Evolutionary conservation across 2,797 vertebrate species (phyloP).

Genomic region (Hippopotamyrus pictus): DNA sequence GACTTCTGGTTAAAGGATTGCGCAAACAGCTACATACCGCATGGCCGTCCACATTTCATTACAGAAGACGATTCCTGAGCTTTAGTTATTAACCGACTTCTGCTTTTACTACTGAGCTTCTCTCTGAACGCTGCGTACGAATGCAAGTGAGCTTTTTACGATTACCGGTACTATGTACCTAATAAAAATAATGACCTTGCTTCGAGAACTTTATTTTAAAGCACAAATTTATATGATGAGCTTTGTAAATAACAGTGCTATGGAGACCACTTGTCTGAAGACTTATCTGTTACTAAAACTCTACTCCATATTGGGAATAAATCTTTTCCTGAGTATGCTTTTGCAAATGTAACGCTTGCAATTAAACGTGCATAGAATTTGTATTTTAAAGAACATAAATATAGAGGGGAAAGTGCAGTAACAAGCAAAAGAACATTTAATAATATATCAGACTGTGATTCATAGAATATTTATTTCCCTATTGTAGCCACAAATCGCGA

Average conservation of each 20-base stretch:
- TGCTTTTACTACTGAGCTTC: background rate
- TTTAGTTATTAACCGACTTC: slow-evolving; percentile 30
- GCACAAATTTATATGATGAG: background rate
- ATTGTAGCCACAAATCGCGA: background rate
- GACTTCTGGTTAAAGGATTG: slow-evolving; percentile 41
- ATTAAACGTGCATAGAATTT: background rate
- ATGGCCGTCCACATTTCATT: slow-evolving; percentile 37
- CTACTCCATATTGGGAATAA: background rate
- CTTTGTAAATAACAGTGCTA: background rate
- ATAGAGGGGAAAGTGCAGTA: slow-evolving; percentile 13
- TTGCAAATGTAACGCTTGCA: background rate
- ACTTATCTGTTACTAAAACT: background rate
- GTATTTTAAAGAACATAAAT: background rate
- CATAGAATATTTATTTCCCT: slow-evolving; percentile 22
- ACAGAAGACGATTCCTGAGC: slow-evolving; percentile 38
- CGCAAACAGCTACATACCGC: slow-evolving; percentile 33
- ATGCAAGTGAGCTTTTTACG: background rate
- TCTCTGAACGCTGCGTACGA: background rate
- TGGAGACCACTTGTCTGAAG: background rate
- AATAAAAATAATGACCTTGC: background rate
- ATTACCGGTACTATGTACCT: background rate
- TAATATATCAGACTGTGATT: slow-evolving; percentile 18
- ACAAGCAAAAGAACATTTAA: slow-evolving; percentile 16
- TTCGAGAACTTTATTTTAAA: background rate
- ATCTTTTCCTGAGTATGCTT: background rate